Evolutionary conservation across 2,113 vertebrate species (phyloP), one percentile per base, ranked within the genome.

Genomic region (Ahaetulla prasina): DNA sequence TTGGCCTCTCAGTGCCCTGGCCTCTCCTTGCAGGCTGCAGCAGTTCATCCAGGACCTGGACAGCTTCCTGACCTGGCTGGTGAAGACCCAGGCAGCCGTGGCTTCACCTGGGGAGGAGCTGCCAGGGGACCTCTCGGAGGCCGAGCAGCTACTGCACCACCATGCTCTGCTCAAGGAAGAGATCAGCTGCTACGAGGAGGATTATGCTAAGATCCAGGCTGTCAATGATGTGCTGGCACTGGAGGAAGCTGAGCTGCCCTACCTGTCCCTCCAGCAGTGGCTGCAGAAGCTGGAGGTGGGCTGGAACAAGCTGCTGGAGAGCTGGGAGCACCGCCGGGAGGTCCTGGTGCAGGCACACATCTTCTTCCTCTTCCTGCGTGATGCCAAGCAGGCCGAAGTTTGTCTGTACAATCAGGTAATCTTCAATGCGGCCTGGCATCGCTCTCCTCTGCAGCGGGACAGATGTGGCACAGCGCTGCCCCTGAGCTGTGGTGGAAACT

Each of bases 131-230:
- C 94, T 99, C 95, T 96, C 96, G 0, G 98, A 99, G 47, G 99
- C 99, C 0, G 99, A 99, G 96, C 95, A 89, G 20, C 95, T 99
- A 89, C 97, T 99, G 89, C 97, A 97, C 95, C 98, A 98, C 0
- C 99, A 99, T 2, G 98, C 96, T 0, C 97, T 98, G 0, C 98
- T 99, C 39, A 99, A 99, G 93, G 99, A 99, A 95, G 99, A 99
- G 96, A 98, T 99, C n/a, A 98, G 98, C 20, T 98, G 98, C 55
- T 98, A 98, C 0, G 98, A 99, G 93, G 99, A 99, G 92, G 99
- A 99, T 96, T 99, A 98, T 6, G 97, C 98, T 93, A 98, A 97
- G 20, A 98, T 99, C 50, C 99, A 99, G 95, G 98, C 98, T 0
- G 98, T 99, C 97, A 98, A 98, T 0, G 98, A 99, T 93, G 96